phyloP scores from a whole-genome alignment of 1,140 invertebrate species.

The Popillia japonica region DNA sequence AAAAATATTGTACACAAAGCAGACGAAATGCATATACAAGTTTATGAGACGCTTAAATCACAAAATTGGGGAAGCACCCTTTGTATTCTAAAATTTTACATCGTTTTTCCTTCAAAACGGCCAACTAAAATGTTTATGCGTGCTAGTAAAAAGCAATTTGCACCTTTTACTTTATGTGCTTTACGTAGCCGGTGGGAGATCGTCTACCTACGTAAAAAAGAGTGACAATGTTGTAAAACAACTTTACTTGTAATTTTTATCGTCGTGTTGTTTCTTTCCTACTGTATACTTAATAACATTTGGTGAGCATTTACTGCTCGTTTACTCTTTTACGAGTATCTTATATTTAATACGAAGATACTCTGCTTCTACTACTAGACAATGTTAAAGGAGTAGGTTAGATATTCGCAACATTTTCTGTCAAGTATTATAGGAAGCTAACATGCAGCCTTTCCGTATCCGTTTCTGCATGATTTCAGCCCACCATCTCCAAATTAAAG shows the following conservation, averaged over 20 bases:
- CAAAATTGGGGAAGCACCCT: background rate
- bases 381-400: background rate
- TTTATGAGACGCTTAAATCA: background rate
- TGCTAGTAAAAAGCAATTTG: constrained; percentile 25
- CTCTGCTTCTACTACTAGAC: background rate
- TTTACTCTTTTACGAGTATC: constrained; percentile 17
- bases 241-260: constrained; percentile 33
- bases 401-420: too few relatives aligned
- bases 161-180: background rate
- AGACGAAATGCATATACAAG: background rate
- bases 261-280: background rate
- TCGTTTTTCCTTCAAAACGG: background rate
- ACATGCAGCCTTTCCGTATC: too few relatives aligned
- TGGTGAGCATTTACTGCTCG: background rate
- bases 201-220: background rate
- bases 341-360: background rate
- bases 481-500: too few relatives aligned
- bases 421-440: too few relatives aligned
- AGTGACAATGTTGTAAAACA: constrained; percentile 20
- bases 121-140: constrained; percentile 11
- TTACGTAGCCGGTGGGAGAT: background rate
- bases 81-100: background rate
- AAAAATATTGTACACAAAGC: background rate
- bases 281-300: constrained; percentile 19
- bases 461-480: too few relatives aligned